phyloP scores from a whole-genome alignment of 2,888 invertebrate species.

The Rhingia rostrata region DNA sequence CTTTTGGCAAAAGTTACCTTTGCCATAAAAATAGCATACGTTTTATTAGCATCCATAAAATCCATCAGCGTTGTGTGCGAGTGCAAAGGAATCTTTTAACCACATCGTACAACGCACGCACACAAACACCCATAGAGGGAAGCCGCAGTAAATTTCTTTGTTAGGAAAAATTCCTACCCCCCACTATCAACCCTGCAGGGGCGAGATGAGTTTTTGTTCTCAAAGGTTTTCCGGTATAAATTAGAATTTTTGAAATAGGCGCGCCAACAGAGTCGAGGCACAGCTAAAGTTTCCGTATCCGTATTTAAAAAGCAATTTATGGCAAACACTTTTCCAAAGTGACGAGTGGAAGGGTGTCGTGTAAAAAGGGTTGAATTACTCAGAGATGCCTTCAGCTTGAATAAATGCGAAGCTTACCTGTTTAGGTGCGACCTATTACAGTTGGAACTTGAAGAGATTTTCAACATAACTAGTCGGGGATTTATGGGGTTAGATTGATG shows the following conservation, averaged over 20 bases:
- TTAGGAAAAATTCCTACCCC: conserved; percentile 17
- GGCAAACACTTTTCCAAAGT: conserved; percentile 7
- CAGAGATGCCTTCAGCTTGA: neutral
- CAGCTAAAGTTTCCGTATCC: conserved; percentile 16
- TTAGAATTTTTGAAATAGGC: conserved; percentile 29
- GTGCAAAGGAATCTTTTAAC: conserved; percentile 53
- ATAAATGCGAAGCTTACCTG: neutral
- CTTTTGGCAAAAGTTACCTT: conserved; percentile 43
- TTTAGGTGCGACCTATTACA: no score
- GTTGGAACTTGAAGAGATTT: no score
- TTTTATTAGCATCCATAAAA: conserved; percentile 73
- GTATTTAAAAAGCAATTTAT: conserved; percentile 17
- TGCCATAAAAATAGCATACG: conserved; percentile 69
- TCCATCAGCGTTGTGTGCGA: conserved; percentile 40
- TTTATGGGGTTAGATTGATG: no score
- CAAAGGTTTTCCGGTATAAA: conserved; percentile 21
- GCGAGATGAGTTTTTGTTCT: conserved; percentile 23
- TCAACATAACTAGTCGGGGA: no score
- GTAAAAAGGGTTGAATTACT: conserved; percentile 17
- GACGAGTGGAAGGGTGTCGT: neutral
- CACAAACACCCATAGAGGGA: conserved; percentile 1
- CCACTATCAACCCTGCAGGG: neutral
- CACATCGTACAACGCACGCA: conserved; percentile 22
- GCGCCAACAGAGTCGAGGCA: neutral
- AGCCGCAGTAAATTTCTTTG: conserved; percentile 49